Base-by-base conservation (phyloP, 2,113 vertebrate genomes). In the Leucopsar rothschildi region DNA sequence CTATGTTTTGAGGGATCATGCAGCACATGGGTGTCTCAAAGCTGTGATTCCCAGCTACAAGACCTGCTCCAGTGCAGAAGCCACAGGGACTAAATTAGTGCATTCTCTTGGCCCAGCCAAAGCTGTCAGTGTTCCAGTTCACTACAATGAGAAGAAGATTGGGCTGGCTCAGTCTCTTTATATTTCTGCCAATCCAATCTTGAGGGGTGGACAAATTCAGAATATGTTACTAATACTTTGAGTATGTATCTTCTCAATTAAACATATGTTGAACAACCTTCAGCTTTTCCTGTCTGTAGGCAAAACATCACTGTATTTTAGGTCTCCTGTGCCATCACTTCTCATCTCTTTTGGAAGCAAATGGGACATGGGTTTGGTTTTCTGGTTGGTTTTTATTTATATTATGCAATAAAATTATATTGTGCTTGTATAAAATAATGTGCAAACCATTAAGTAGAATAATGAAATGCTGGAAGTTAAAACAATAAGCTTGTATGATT, bases 401-500 rank as follows among this genome's bases (percentile, higher is more conserved):
- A 86, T 88, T 6, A 5, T 68, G 42, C 39, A 77, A 84, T 88
- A 86, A 95, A 95, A 88, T 92, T 69, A 78, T 81, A 63, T 70
- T 90, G 44, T 86, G 79, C 55, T 92, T 78, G 47, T 91, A 55
- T 94, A 91, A 95, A 95, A 93, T 82, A 95, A 96, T 88, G 69
- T 94, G 87, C 84, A 92, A 94, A 72, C 78, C 79, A 96, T 97
- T 95, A 96, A 94, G 65, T 37, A 83, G 53, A 91, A 83, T 89
- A 95, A 91, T 87, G 78, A 94, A 89, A 95, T 89, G 61, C 72
- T 96, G 79, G 45, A 93, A 92, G 55, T 96, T 96, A 95, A 88
- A 96, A 93, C 69, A 96, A 77, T 90, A 93, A 92, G 57, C 59
- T 80, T 88, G 40, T 56, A 77, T 95, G 55, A 96, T 96, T 97